Percentiles rank a stretch among this genome's conserved stretches.
Evolutionary conservation across 2,113 vertebrate genomes (phyloP).

Genomic region (Brevimyrus niger): DNA sequence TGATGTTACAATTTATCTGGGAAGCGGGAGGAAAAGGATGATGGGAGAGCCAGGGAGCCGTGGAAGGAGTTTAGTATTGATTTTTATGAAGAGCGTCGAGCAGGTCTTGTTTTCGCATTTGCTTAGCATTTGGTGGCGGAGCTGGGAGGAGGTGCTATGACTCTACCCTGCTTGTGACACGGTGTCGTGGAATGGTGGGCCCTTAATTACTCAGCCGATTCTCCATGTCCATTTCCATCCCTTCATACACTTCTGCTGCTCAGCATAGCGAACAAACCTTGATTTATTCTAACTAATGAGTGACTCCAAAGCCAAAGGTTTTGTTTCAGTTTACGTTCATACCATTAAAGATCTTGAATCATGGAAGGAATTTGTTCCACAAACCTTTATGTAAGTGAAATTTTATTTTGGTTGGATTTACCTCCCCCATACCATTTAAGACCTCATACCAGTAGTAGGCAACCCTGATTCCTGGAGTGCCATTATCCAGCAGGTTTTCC

Average conservation of each 20-base stretch:
- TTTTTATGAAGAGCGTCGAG: conserved; percentile 36
- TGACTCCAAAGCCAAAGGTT: neutral
- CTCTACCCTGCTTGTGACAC: conserved; percentile 22
- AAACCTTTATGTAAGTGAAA: neutral
- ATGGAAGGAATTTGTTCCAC: neutral
- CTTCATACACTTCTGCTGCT: neutral
- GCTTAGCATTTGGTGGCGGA: conserved; percentile 33
- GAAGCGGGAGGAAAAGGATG: conserved; percentile 31
- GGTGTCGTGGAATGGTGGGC: conserved; percentile 7
- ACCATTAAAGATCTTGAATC: neutral
- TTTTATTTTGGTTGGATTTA: neutral
- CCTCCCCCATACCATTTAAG: neutral
- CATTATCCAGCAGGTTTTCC: neutral
- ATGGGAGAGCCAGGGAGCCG: conserved; percentile 24
- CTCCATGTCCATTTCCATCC: neutral
- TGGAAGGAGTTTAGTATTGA: conserved; percentile 49
- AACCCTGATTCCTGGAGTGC: neutral
- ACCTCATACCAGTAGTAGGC: neutral
- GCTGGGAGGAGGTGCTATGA: conserved; percentile 23
- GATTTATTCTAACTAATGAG: neutral
- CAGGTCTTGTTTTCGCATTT: conserved; percentile 40
- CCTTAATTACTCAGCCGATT: conserved; percentile 25
- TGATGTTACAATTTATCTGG: conserved; percentile 49
- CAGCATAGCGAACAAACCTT: neutral
- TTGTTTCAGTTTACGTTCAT: neutral